Evolutionary conservation across 2,797 vertebrate species (phyloP).

Genomic region (Clarias fuscus): DNA sequence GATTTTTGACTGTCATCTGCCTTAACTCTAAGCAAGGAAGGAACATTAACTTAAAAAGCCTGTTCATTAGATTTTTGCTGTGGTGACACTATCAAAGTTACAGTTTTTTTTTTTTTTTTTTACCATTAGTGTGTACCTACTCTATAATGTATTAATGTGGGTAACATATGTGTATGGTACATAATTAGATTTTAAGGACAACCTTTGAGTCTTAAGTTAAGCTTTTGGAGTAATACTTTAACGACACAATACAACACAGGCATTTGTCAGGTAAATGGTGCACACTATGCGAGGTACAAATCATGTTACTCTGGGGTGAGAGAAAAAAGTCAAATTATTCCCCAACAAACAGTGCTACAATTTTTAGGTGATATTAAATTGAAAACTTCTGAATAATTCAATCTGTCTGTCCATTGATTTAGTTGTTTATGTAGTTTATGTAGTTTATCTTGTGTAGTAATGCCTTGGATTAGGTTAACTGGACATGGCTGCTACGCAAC

Average conservation of each 20-base stretch:
- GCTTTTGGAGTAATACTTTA: background rate
- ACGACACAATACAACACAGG: too few species aligned
- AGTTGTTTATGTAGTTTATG: background rate
- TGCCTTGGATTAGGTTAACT: background rate
- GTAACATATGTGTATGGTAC: background rate
- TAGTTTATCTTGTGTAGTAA: background rate
- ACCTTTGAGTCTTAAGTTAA: background rate
- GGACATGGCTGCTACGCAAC: background rate
- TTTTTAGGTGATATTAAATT: too few species aligned
- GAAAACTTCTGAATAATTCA: too few species aligned
- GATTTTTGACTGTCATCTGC: background rate
- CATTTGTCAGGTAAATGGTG: too few species aligned
- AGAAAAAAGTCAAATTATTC: too few species aligned
- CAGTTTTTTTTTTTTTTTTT: too few species aligned
- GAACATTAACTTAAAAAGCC: background rate
- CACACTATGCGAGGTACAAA: too few species aligned
- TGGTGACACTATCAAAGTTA: background rate
- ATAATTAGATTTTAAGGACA: background rate
- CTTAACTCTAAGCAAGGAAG: background rate
- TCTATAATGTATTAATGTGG: background rate
- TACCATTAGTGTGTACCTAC: background rate
- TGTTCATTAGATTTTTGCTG: background rate
- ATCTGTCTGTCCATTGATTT: background rate
- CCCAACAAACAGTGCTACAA: too few species aligned
- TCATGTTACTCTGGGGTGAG: too few species aligned